These are phyloP conservation scores for Margaritifera margaritifera DNA, from an alignment of 2,888 invertebrate species.

Conservation along the genomic window DNA sequence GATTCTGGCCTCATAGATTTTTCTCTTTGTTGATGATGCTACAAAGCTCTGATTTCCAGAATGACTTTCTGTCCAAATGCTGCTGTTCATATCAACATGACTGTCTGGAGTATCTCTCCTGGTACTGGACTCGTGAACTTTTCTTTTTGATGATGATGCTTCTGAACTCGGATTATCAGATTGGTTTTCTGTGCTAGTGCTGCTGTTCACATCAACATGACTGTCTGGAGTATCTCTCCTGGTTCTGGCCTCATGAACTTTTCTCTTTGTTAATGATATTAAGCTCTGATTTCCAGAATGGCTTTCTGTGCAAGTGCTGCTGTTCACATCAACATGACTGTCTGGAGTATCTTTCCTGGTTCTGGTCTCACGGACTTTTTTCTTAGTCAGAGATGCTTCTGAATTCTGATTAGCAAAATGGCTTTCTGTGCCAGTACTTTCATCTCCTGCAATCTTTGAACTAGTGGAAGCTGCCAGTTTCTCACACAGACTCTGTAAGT, in stretches of 20 bases:
- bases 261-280: too few species aligned
- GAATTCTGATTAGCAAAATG: too few species aligned
- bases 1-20: neutral
- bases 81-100: neutral
- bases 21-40: neutral
- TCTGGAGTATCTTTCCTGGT: too few species aligned
- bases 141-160: neutral
- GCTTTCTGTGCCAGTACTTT: neutral
- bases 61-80: neutral
- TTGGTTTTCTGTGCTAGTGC: neutral
- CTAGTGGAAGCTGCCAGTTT: slow-evolving; percentile 1
- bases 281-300: too few species aligned
- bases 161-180: too few species aligned
- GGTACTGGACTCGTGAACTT: neutral
- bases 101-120: slow-evolving; percentile 1
- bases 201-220: neutral
- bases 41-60: too few species aligned
- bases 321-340: neutral
- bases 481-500: slow-evolving; percentile 2
- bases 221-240: neutral
- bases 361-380: too few species aligned
- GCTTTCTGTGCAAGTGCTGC: neutral
- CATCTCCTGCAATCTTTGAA: slow-evolving; percentile 5
- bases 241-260: neutral
- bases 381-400: too few species aligned